Conservation (phyloP, 2,888 invertebrate genomes). For the Agrilus cyanescens region DNA sequence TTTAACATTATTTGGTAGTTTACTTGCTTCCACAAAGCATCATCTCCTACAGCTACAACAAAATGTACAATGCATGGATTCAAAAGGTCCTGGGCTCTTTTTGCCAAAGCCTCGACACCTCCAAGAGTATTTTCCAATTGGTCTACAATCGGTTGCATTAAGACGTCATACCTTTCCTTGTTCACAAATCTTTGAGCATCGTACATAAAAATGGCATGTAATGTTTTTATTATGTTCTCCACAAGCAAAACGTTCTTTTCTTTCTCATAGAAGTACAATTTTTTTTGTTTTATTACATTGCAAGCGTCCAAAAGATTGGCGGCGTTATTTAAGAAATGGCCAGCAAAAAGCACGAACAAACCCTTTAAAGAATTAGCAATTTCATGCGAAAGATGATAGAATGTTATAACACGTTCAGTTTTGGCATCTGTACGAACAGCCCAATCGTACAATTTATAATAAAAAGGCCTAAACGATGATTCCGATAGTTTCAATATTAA, state of each 20-base stretch:
- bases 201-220: conserved; percentile 67
- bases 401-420: conserved; percentile 63
- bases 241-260: conserved; percentile 51
- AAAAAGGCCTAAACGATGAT: conserved; percentile 77
- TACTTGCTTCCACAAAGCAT: conserved; percentile 78
- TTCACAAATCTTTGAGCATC: conserved; percentile 77
- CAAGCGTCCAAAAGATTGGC: conserved; percentile 58
- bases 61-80: conserved; percentile 75
- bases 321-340: conserved; percentile 71
- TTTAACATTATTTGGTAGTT: conserved; percentile 85
- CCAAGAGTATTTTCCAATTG: conserved; percentile 69
- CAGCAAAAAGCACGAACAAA: conserved; percentile 82
- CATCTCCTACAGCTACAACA: conserved; percentile 71
- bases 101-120: conserved; percentile 47
- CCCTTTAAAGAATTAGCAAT: conserved; percentile 76
- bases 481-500: conserved; percentile 83
- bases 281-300: conserved; percentile 47
- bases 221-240: conserved; percentile 60
- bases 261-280: conserved; percentile 40
- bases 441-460: conserved; percentile 81
- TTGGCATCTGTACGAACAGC: conserved; percentile 52
- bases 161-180: conserved; percentile 68
- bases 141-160: conserved; percentile 81
- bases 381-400: conserved; percentile 66
- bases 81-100: conserved; percentile 47